Evolutionary conservation across 2,113 vertebrate species (phyloP), one percentile per base, ranked within the genome.

Genomic region (Natator depressus): DNA sequence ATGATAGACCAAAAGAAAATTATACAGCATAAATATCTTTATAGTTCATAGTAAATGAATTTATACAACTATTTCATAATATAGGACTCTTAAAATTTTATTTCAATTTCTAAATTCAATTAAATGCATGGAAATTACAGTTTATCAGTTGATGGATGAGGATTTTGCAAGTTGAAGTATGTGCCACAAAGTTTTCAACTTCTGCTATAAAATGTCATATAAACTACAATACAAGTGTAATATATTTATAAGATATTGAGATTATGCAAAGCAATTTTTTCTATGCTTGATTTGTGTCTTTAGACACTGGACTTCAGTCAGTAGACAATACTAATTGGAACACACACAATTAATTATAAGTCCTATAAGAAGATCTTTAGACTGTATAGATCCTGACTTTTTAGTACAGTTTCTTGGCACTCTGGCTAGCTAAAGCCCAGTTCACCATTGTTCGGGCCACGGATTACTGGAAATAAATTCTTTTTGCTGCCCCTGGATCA

Each of bases 381-480:
- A 81, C 24, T 55, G 4, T 51, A 16, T 27, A 46, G 4, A 10
- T 11, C 3, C 0, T 69, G 31, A 76, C n/a, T 53, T n/a, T 5
- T 13, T 55, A 62, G 3, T 4, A 50, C 4, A 69, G 19, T 1
- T 47, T 6, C 57, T 82, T 54, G 13, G 1, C 80, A n/a, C 35
- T n/a, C 65, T 72, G 16, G n/a, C 17, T 72, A 72, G 4, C 35
- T 38, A 22, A 72, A 38, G n/a, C 65, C 65, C 5, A 85, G 47
- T 95, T 72, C 1, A 0, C 6, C 13, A 38, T 85, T 90, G 6
- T 80, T 59, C 83, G 53, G 80, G 50, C 24, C 27, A 1, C 0
- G 17, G 55, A 25, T 81, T 83, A 16, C 13, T 57, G n/a, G 53
- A 85, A 88, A 87, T 1, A 2, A 76, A 53, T 5, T 14, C 8